Base-by-base conservation (phyloP, 2,797 vertebrate species). In the Eremophila alpestris region DNA sequence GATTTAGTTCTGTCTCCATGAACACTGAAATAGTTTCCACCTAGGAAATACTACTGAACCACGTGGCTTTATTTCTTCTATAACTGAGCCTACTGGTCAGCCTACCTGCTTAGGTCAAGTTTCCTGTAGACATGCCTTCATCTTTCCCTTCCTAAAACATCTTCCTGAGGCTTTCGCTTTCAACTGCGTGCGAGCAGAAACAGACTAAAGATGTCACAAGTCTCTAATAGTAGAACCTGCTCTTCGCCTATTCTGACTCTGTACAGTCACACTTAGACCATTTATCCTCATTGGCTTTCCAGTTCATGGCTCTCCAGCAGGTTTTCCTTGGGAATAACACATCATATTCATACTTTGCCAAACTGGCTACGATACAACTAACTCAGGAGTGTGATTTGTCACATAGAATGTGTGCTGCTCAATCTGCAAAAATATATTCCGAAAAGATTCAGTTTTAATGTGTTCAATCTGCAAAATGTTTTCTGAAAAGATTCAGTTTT, bases 391-490 rank as follows among this genome's bases (percentile, higher is more conserved):
- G 18, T 59, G 49, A 55, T 54, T 52, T 59, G 48, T 69, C 60
- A 68, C 0, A 1, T 20, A 54, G 36, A 79, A 30, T 15, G 38
- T 29, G 12, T 58, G n/a, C 45, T 0, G 0, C 24, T 77, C 32
- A 75, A 30, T 36, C 38, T 40, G 26, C 24, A 71, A 65, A 78
- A 59, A 71, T 27, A 7, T 32, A 54, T 65, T 54, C 45, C 3
- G 2, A 78, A 52, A 88, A 87, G 15, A 56, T 80, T 73, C 15
- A 1, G 3, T 62, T 89, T 36, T 64, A 59, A 49, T 49, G 18
- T 0, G 0, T 22, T 79, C 32, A 75, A 30, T 36, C 38, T 40
- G 26, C 23, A 71, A 65, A 59, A 71, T 27, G 7, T 32, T 46
- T 65, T 58, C 43, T 4, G 2, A 78, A 52, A 88, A 87, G 13